Evolutionary conservation across 1,140 invertebrate species (phyloP), one percentile per base, ranked within the genome.

Genomic region (Meloidogyne floridensis): DNA sequence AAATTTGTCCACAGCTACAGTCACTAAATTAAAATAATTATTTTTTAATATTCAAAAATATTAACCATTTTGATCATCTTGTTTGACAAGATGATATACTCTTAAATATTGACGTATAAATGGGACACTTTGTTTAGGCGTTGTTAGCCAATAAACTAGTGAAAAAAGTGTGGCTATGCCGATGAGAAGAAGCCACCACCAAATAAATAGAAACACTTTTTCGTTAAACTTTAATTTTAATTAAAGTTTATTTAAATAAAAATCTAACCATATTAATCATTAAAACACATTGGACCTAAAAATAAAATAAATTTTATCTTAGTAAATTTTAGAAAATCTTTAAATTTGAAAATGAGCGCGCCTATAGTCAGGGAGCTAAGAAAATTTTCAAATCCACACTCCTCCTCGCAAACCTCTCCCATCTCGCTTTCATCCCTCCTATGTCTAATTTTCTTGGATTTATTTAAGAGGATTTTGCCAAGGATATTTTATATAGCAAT

Each of bases 201-300:
- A 89, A 75, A 89, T 82, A 75, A 89, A 89, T 73, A 89, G 77
- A 75, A 88, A 89, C 51, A 89, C 90, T 81, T 89, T 89, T 75
- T 89, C 88, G 51, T 83, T 83, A 84, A 89, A 89, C 77, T 79
- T 42, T 6, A 56, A 54, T n/a, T 65, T n/a, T 13, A 7, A 15
- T 53, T 80, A 77, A 79, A 81, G 0, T 90, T 91, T 47, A 91
- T 80, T 77, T 91, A 69, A 47, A 83, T 83, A 80, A 86, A 87
- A 59, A 87, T 84, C 75, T 90, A 85, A 78, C 81, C 90, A 90
- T 91, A 82, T 90, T 90, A 81, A 90, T 86, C 88, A 90, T 90
- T n/a, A 90, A 81, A 10, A 90, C 89, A 77, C 89, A 90, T 81
- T 90, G 90, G 7, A 85, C 47, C 47, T 47, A 6, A 8, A 8